These are phyloP conservation scores for Limnothrissa miodon DNA, from an alignment of 2,113 vertebrate species.

Conservation along the genomic window DNA sequence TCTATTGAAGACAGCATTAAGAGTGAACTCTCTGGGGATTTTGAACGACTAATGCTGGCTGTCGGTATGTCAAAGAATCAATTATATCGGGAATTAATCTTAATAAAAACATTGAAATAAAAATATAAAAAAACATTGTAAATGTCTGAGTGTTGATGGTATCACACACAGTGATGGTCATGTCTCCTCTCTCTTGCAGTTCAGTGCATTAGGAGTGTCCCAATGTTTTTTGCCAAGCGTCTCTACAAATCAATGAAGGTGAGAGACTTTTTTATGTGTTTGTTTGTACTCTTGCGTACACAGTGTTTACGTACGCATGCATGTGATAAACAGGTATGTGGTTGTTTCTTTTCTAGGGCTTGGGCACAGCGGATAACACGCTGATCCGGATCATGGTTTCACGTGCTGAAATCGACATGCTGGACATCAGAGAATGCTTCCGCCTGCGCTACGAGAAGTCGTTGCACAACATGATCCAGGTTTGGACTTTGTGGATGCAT, in stretches of 20 bases:
- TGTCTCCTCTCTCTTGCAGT: slow-evolving; percentile 65
- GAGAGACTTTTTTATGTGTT: slow-evolving; percentile 30
- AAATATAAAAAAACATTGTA: neutral
- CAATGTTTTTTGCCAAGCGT: slow-evolving; percentile 88
- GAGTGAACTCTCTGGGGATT: slow-evolving; percentile 90
- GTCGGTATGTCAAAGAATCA: slow-evolving; percentile 92
- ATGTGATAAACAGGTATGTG: neutral
- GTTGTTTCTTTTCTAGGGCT: slow-evolving; percentile 71
- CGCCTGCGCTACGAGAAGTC: slow-evolving; percentile 91
- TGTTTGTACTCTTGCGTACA: neutral
- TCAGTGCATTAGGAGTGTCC: slow-evolving; percentile 82
- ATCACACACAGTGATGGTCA: neutral
- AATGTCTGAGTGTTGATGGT: neutral
- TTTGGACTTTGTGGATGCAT: slow-evolving; percentile 40
- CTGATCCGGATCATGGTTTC: slow-evolving; percentile 96
- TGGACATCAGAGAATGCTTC: slow-evolving; percentile 95
- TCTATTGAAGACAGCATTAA: slow-evolving; percentile 90
- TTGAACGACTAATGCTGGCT: slow-evolving; percentile 93
- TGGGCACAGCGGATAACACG: slow-evolving; percentile 92
- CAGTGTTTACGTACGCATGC: neutral
- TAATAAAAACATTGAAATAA: no score
- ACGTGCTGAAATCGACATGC: slow-evolving; percentile 91
- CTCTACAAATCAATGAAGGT: slow-evolving; percentile 98
- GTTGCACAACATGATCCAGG: slow-evolving; percentile 92
- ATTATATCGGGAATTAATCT: no score